Conservation (phyloP, 2,113 vertebrate genomes). For the Tyto alba region DNA sequence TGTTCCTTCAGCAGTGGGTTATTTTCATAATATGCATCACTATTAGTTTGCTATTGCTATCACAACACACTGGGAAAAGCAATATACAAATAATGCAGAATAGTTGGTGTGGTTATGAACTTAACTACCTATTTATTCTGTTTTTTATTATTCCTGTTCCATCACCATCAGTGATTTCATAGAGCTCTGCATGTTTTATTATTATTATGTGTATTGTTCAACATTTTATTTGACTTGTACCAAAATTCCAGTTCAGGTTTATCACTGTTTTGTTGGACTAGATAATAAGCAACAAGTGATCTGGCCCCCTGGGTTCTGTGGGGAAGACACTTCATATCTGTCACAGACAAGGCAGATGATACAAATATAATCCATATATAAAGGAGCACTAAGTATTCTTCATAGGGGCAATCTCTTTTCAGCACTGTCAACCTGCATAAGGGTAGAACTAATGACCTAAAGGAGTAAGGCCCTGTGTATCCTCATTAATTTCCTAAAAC, state of each 20-base stretch:
- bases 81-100: not conserved
- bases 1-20: slow-evolving; percentile 1
- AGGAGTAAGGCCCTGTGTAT: not conserved
- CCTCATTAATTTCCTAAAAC: not conserved
- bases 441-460: not conserved
- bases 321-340: not conserved
- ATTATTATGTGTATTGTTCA: not conserved
- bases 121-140: not conserved
- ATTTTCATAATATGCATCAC: not conserved
- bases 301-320: not conserved
- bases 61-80: not conserved
- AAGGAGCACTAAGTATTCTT: not conserved
- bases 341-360: not conserved
- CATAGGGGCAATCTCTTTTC: not conserved
- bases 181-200: not conserved
- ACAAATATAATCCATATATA: not conserved
- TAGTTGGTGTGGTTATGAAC: not conserved
- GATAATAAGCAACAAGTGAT: not conserved
- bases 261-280: not conserved
- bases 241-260: not conserved
- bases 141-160: not conserved
- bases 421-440: not conserved
- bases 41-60: not conserved
- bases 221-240: not conserved
- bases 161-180: not conserved